These are phyloP conservation scores for Meteorus sp. DNA, from an alignment of 1,140 invertebrate genomes.

Conservation along the genomic window DNA sequence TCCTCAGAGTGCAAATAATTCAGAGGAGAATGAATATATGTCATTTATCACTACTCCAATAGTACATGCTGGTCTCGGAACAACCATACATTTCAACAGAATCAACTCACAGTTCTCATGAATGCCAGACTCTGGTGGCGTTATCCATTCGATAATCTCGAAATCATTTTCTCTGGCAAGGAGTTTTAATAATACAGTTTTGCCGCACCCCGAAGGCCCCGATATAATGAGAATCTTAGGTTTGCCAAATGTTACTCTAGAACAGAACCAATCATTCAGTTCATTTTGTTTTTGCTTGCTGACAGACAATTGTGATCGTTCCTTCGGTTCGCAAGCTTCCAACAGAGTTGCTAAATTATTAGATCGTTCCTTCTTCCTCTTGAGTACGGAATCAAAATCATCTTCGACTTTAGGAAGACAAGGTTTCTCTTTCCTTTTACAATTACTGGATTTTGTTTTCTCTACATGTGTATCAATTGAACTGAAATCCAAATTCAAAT, in stretches of 20 bases:
- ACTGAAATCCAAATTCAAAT: conserved; percentile 7
- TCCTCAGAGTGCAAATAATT: too few relatives aligned
- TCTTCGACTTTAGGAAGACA: not conserved
- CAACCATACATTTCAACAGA: too few relatives aligned
- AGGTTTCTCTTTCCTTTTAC: not conserved
- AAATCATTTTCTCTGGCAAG: conserved; percentile 64
- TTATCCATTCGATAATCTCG: conserved; percentile 71
- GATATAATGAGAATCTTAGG: conserved; percentile 67
- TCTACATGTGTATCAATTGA: not conserved
- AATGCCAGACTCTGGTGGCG: conserved; percentile 64
- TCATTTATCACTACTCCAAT: too few relatives aligned
- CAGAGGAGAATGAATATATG: too few relatives aligned
- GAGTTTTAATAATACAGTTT: conserved; percentile 66
- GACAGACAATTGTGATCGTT: conserved; percentile 41
- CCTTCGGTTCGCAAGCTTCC: conserved; percentile 45
- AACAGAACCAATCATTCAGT: conserved; percentile 44
- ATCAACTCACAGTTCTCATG: conserved; percentile 51
- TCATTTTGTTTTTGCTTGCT: conserved; percentile 53
- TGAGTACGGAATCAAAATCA: not conserved
- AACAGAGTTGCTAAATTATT: conserved; percentile 41
- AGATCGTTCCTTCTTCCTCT: conserved; percentile 22
- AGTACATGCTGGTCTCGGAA: too few relatives aligned
- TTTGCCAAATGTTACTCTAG: conserved; percentile 42
- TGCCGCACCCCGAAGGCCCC: conserved; percentile 73
- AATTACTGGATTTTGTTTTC: not conserved